A percentile compares a stretch with the other conserved stretches of the same genome.
Conservation (phyloP, 2,888 invertebrate genomes). For the Athetis lepigone region DNA sequence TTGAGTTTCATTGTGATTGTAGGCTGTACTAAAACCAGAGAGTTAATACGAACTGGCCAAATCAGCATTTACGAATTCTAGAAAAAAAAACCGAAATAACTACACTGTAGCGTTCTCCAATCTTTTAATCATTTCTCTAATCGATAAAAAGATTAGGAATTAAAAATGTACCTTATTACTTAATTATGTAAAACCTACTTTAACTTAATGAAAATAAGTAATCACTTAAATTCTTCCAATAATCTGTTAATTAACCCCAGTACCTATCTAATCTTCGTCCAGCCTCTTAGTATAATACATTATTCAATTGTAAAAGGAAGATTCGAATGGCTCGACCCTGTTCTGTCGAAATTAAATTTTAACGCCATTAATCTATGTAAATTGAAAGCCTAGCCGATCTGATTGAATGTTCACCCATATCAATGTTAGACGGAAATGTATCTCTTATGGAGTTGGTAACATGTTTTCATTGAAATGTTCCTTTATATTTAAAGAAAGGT, state of each 20-base stretch:
- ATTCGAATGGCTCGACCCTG: conserved; percentile 52
- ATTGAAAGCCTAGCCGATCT: conserved; percentile 62
- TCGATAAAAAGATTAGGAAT: neutral
- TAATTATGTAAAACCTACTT: neutral
- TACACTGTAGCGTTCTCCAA: no score
- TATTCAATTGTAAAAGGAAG: conserved; percentile 67
- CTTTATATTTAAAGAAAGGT: no score
- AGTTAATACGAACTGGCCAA: conserved; percentile 1
- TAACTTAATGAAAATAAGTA: conserved; percentile 7
- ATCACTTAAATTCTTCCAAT: conserved; percentile 3
- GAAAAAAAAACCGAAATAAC: neutral
- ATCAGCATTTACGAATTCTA: neutral
- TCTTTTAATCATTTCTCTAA: no score
- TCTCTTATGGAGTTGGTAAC: conserved; percentile 12
- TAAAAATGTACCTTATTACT: neutral
- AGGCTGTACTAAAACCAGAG: neutral
- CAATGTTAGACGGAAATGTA: conserved; percentile 41
- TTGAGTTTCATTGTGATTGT: conserved; percentile 25
- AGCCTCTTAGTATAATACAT: conserved; percentile 40
- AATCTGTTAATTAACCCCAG: conserved; percentile 19
- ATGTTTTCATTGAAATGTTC: conserved; percentile 9
- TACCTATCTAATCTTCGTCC: conserved; percentile 21
- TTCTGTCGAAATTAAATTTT: conserved; percentile 66
- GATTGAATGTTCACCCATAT: conserved; percentile 58
- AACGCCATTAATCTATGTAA: conserved; percentile 71